These are phyloP conservation scores for Notolabrus celidotus DNA, from an alignment of 2,797 vertebrate species.

Conservation along the genomic window DNA sequence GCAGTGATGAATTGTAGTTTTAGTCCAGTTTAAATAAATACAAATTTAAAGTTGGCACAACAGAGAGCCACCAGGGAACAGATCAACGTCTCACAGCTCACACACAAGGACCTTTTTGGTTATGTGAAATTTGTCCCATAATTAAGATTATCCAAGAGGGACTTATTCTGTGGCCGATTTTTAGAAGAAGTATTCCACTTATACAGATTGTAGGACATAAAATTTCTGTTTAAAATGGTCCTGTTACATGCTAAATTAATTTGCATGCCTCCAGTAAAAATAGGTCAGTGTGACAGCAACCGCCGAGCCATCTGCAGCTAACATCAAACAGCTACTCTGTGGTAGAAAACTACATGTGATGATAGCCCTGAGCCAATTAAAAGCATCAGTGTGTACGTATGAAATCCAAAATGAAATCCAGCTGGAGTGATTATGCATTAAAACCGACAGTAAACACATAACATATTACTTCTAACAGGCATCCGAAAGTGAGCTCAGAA, in stretches of 20 bases:
- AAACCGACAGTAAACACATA: conserved; percentile 2
- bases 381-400: conserved; percentile 5
- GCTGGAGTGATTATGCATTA: conserved; percentile 14
- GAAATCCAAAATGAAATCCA: conserved; percentile 18
- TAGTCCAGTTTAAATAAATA: conserved; percentile 50
- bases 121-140: conserved; percentile 2
- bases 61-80: conserved; percentile 27
- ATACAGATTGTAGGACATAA: conserved; percentile 27
- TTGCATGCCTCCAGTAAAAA: conserved; percentile 39
- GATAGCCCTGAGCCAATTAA: conserved; percentile 22
- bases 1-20: conserved; percentile 43
- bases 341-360: conserved; percentile 25
- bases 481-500: too few species aligned
- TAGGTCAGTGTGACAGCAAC: conserved; percentile 43
- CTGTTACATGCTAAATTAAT: conserved; percentile 44
- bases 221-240: conserved; percentile 28
- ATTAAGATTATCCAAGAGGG: not conserved
- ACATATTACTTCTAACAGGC: not conserved
- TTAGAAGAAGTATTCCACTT: conserved; percentile 17
- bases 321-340: conserved; percentile 18
- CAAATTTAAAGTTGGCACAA: conserved; percentile 20
- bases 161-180: not conserved
- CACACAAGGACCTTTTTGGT: conserved; percentile 4
- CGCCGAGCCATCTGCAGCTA: conserved; percentile 36
- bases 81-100: conserved; percentile 12